These are phyloP conservation scores for Rhizomys pruinosus DNA, from an alignment of 2,113 vertebrate species.

Conservation along the genomic window DNA sequence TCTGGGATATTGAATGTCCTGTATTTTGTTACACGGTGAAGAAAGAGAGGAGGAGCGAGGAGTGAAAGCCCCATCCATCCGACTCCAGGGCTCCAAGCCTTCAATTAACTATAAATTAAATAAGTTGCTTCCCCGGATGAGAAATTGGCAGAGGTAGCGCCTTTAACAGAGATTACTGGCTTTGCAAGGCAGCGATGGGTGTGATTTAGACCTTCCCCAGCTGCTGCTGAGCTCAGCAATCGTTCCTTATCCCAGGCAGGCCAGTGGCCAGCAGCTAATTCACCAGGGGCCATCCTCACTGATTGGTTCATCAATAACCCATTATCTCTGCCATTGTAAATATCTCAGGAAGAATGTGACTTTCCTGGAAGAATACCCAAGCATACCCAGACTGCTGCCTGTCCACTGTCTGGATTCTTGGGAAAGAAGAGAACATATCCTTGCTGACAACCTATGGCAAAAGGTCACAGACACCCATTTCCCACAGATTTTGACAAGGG, in stretches of 20 bases:
- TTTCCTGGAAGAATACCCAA: constrained; percentile 49
- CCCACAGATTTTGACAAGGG: neutral
- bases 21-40: neutral
- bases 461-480: neutral
- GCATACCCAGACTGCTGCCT: neutral
- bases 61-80: constrained; percentile 6
- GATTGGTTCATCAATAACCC: constrained; percentile 83
- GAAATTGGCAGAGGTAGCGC: neutral
- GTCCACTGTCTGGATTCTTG: neutral
- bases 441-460: neutral
- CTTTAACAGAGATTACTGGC: constrained; percentile 70
- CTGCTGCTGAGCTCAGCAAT: constrained; percentile 74
- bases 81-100: constrained; percentile 32
- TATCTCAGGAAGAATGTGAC: constrained; percentile 71
- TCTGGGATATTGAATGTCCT: neutral
- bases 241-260: constrained; percentile 60
- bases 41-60: neutral
- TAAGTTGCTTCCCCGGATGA: constrained; percentile 68
- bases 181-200: constrained; percentile 38
- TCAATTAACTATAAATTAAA: constrained; percentile 76
- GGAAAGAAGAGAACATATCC: neutral
- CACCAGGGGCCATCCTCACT: constrained; percentile 75
- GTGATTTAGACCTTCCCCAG: constrained; percentile 75
- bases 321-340: constrained; percentile 83
- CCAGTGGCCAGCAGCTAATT: constrained; percentile 77